Base-by-base conservation (phyloP, 2,797 vertebrate genomes). In the Limosa lapponica region DNA sequence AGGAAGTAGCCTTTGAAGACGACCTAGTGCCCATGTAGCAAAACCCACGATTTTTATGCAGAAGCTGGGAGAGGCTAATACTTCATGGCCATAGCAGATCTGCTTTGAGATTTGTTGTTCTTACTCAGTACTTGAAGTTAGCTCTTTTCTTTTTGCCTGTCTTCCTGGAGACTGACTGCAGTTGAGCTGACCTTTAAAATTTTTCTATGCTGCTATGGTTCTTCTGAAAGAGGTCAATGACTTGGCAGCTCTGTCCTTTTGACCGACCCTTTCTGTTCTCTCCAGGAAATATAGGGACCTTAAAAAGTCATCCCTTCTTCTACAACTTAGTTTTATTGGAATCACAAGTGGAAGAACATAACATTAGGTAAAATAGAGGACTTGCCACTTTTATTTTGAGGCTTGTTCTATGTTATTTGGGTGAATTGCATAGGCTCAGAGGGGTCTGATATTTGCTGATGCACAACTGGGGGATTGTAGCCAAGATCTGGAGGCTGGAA, bases 101-200 rank as follows among this genome's bases (percentile, higher is more conserved):
- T 55, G 16, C 52, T 39, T 65, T 72, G 67, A 90, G 57, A 54
- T 78, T 78, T 81, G 8, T 79, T 82, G 12, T 59, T 83, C 23
- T 78, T 36, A 51, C 22, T 18, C 25, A 44, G 54, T 62, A 23
- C n/a, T 92, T 89, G n/a, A 58, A 46, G 58, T 75, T 82, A 74
- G 13, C 32, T 58, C 66, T 64, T 73, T 62, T 64, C 30, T 80
- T 57, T 69, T 87, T 78, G 18, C 49, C 36, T 57, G 19, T 89
- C 46, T 81, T 93, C 20, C 65, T 81, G 81, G 57, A 91, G 44
- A 43, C 43, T 75, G 16, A 43, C n/a, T 78, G 37, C 77, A 78
- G 73, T 62, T 89, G 52, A 91, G 32, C 48, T 96, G 95, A 96
- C 93, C 95, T 96, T 96, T 95, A 84, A 62, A 44, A 54, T 90